Conservation (phyloP, 2,888 invertebrate genomes). For the Agrotis exclamationis region DNA sequence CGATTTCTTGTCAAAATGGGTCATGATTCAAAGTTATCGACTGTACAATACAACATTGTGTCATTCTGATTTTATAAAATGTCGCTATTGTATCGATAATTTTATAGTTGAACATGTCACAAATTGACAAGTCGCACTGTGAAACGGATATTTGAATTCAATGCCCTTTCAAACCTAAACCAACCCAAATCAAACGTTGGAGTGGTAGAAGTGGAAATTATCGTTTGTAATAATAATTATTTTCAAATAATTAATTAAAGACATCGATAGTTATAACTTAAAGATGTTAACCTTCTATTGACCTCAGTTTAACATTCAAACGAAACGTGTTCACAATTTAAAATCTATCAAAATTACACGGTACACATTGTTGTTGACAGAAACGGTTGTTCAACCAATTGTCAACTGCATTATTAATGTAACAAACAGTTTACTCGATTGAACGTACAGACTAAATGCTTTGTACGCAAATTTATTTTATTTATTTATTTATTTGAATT, state of each 20-base stretch:
- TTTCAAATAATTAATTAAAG: not conserved
- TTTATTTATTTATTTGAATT: too few species aligned
- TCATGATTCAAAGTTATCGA: too few species aligned
- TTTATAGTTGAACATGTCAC: not conserved
- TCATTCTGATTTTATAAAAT: not conserved
- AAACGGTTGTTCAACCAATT: slow-evolving; percentile 20
- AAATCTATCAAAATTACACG: slow-evolving; percentile 20
- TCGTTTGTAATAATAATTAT: too few species aligned
- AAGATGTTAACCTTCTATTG: not conserved
- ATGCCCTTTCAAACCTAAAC: too few species aligned
- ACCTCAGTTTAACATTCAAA: not conserved
- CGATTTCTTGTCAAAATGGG: too few species aligned
- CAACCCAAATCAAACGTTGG: too few species aligned
- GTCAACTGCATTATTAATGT: slow-evolving; percentile 35
- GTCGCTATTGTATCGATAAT: not conserved
- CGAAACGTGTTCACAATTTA: not conserved
- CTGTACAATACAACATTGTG: too few species aligned
- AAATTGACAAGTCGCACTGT: too few species aligned
- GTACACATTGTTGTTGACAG: slow-evolving; percentile 26
- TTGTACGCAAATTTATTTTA: too few species aligned
- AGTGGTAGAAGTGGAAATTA: too few species aligned
- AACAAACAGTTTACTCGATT: slow-evolving; percentile 33
- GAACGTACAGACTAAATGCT: slow-evolving; percentile 17
- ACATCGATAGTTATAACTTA: not conserved
- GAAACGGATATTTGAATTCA: too few species aligned